A percentile compares a stretch with the other conserved stretches of the same genome.
These are phyloP conservation scores for Pelecanoides urinatrix DNA, from an alignment of 2,113 vertebrate genomes.

Conservation along the genomic window DNA sequence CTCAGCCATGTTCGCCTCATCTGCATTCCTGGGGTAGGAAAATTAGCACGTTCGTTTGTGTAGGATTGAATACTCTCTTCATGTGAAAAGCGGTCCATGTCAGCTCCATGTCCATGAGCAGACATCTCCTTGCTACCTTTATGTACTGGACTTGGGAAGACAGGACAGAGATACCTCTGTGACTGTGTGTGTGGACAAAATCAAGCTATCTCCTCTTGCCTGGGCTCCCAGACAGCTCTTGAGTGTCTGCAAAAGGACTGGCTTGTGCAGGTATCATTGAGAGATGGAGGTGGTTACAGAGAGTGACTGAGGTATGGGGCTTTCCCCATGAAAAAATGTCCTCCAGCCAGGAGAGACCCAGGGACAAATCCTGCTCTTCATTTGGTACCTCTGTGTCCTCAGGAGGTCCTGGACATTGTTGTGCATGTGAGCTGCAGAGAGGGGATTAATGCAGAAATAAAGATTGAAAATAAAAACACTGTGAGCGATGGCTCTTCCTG, in stretches of 20 bases:
- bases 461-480: slow-evolving; percentile 51
- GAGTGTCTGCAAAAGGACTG: neutral
- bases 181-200: neutral
- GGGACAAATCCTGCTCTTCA: neutral
- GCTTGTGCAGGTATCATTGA: neutral
- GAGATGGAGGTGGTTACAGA: neutral
- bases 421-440: neutral
- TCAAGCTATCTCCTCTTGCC: neutral
- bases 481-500: slow-evolving; percentile 66
- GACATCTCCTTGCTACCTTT: neutral
- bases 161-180: neutral
- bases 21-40: neutral
- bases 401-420: slow-evolving; percentile 20
- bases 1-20: neutral
- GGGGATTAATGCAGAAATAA: slow-evolving; percentile 40
- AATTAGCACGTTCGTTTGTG: neutral
- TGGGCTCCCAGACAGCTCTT: neutral
- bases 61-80: neutral
- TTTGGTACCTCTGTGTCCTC: neutral
- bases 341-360: neutral
- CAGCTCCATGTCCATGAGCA: neutral
- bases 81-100: neutral
- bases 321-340: neutral
- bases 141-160: neutral
- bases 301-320: neutral